Evolutionary conservation across 2,888 invertebrate species (phyloP), one percentile per base, ranked within the genome.

Genomic region (Eurytoma californica): DNA sequence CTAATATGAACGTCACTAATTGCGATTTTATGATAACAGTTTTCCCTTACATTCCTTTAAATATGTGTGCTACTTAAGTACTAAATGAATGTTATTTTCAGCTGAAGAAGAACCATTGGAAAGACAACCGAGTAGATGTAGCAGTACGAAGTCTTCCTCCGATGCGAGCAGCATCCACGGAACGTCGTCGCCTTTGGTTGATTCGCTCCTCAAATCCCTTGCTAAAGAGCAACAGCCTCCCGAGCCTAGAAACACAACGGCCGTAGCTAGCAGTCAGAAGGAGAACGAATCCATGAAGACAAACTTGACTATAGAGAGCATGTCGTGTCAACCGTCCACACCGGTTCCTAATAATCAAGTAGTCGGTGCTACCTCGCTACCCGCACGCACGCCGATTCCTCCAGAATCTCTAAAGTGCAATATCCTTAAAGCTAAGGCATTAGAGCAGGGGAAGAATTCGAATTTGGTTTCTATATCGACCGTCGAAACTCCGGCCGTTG

Each of bases 321-420:
- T 91, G 47, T 91, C 91, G 83, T 91, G 91, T 79, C 87, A 87
- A 49, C 86, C 86, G 79, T 91, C 92, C 53, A 82, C 82, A 30
- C 84, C 85, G 73, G 85, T 88, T 80, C 92, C 92, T 82, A 95
- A 95, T 87, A 95, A 95, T 90, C 92, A 94, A 87, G 93, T 94
- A 83, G 91, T 94, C 83, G 93, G 93, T 55, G 93, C 92, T 39
- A 87, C 91, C 0, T 87, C 87, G 5, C 76, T 89, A 77, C 88
- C 91, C 28, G 88, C 90, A 16, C 88, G 90, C 24, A 94, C 94
- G 86, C 94, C 95, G 28, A 93, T 97, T 79, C 97, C 97, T 65
- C 96, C 96, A 12, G 97, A 97, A 83, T 96, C 97, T 88, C 93
- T 98, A 82, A 98, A 98, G 91, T 98, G 98, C 91, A 98, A 96